Evolutionary conservation across 2,888 invertebrate species (phyloP).

Genomic region (Oasisia sp.): DNA sequence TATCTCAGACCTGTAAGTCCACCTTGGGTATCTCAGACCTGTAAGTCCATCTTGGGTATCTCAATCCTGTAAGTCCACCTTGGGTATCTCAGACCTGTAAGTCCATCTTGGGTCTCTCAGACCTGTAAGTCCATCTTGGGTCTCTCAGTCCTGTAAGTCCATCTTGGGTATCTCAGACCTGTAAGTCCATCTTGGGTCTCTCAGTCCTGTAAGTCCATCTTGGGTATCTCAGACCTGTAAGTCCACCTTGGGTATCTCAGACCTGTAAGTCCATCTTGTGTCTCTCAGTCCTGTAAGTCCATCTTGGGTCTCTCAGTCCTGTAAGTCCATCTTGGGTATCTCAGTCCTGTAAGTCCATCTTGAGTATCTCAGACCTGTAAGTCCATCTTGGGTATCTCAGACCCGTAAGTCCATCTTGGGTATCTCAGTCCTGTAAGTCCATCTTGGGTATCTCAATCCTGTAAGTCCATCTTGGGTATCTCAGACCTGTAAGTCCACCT

Average conservation of each 20-base stretch:
- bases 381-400: slow-evolving; percentile 49
- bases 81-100: background rate
- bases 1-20: too few relatives aligned
- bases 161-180: too few relatives aligned
- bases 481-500: background rate
- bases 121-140: background rate
- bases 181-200: background rate
- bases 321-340: background rate
- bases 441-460: background rate
- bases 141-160: background rate
- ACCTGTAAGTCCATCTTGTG: background rate
- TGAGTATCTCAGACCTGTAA: slow-evolving; percentile 92
- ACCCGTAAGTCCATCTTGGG: background rate
- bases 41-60: background rate
- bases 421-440: too few relatives aligned
- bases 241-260: background rate
- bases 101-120: background rate
- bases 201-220: background rate
- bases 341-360: background rate
- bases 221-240: background rate
- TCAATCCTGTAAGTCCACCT: background rate
- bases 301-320: background rate
- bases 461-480: background rate
- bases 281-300: background rate
- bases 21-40: background rate